Evolutionary conservation across 2,113 vertebrate genomes (phyloP), one percentile per base, ranked within the genome.

Genomic region (Grallaria varia): DNA sequence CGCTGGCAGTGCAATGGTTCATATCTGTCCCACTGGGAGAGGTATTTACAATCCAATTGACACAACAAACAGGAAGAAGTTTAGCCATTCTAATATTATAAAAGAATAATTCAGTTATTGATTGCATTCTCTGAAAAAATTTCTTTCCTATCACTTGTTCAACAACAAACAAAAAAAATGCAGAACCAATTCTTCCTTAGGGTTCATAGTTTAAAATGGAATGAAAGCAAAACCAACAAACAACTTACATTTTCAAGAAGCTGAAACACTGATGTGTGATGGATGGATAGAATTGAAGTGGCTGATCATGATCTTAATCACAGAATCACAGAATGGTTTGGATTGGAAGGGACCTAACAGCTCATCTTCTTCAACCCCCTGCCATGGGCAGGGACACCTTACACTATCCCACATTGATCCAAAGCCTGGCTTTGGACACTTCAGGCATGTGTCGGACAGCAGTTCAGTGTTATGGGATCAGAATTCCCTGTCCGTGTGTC

Each of bases 121-220:
- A 49, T 12, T 72, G 39, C 30, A 68, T 63, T 79, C 27, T 80
- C 56, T 52, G 76, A 68, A 76, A 85, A 72, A 28, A 15, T 37
- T 76, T 35, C 55, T n/a, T 86, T 85, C 28, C 1, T n/a, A 22
- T 4, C n/a, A 52, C n/a, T 68, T 67, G 21, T 47, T 63, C 35
- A 64, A 66, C 12, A 60, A 10, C 0, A 0, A 0, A 60, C n/a
- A 8, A 21, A 47, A 71, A 30, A 71, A 59, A 25, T 4, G 8
- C 30, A 68, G 17, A 5, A 69, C 4, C 2, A 2, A 2, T 83
- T 75, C 20, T 72, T 64, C 20, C 45, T 60, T n/a, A 60, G 16
- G 14, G 35, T 72, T 58, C 31, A 18, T 19, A 49, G 49, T 31
- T 20, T 56, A 17, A 76, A n/a, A 14, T n/a, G 31, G 24, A 83